Conservation (phyloP, 2,888 invertebrate species). For the Xanthorhoe spadicearia region DNA sequence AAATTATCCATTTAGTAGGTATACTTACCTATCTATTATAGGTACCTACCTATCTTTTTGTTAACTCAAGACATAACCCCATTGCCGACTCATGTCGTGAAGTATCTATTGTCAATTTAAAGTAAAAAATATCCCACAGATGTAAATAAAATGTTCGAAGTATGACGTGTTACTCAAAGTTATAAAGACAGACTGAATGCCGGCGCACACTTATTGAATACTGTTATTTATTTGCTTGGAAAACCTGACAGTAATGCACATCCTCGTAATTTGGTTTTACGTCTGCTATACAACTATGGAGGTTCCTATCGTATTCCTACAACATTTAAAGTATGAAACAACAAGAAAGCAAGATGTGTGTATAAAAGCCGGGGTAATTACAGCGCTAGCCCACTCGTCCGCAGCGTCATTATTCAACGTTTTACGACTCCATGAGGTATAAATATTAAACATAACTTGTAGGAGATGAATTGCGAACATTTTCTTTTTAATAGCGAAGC, state of each 20-base stretch:
- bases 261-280: constrained; percentile 70
- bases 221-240: constrained; percentile 56
- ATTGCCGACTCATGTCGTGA: neutral
- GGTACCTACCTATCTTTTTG: neutral
- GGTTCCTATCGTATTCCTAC: constrained; percentile 69
- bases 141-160: constrained; percentile 22
- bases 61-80: neutral
- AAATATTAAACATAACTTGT: constrained; percentile 84
- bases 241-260: constrained; percentile 55
- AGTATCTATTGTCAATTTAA: constrained; percentile 10
- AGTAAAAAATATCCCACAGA: constrained; percentile 8
- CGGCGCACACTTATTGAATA: constrained; percentile 58
- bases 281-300: constrained; percentile 63
- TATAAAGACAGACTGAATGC: constrained; percentile 46
- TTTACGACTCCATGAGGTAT: constrained; percentile 84
- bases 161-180: constrained; percentile 40
- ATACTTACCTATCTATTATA: neutral
- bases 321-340: constrained; percentile 77
- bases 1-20: no score
- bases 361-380: constrained; percentile 81
- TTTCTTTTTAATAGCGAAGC: constrained; percentile 83
- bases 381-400: constrained; percentile 81
- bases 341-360: constrained; percentile 78
- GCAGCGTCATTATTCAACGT: constrained; percentile 84
- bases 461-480: constrained; percentile 83